phyloP scores from a whole-genome alignment of 2,797 vertebrate genomes.

The Lutjanus campechanus region DNA sequence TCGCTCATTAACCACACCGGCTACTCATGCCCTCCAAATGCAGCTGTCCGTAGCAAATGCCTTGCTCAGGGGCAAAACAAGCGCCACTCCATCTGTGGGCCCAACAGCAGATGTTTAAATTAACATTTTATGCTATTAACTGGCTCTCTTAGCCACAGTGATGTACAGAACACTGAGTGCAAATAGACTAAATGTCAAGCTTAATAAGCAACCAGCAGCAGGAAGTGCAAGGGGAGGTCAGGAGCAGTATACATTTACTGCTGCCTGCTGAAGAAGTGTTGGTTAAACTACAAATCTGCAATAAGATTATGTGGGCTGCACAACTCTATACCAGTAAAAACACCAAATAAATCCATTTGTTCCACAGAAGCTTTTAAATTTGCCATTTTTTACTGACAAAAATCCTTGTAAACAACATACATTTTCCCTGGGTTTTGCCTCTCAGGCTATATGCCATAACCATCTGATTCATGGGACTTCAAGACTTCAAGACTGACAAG shows the following conservation, averaged over 20 bases:
- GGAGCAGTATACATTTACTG: no score
- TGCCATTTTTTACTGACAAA: background rate
- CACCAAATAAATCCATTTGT: background rate
- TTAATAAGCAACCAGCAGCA: conserved; percentile 10
- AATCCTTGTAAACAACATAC: background rate
- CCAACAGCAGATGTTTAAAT: conserved; percentile 47
- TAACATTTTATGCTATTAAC: conserved; percentile 24
- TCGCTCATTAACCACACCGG: conserved; percentile 58
- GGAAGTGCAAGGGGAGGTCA: conserved; percentile 14
- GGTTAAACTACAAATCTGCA: background rate
- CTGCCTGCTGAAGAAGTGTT: background rate
- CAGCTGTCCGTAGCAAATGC: conserved; percentile 63
- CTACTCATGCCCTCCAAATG: conserved; percentile 44
- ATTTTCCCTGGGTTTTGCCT: background rate
- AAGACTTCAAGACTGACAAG: background rate
- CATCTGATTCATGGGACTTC: background rate
- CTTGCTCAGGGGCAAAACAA: conserved; percentile 69
- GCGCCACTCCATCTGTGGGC: conserved; percentile 33
- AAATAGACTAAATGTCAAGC: conserved; percentile 1
- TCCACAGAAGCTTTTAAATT: background rate
- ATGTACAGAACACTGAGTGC: background rate
- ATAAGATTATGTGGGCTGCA: background rate
- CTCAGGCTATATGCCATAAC: background rate
- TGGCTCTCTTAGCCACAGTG: background rate
- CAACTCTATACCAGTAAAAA: background rate